Evolutionary conservation across 2,797 vertebrate genomes (phyloP).

Genomic region (Eremophila alpestris): DNA sequence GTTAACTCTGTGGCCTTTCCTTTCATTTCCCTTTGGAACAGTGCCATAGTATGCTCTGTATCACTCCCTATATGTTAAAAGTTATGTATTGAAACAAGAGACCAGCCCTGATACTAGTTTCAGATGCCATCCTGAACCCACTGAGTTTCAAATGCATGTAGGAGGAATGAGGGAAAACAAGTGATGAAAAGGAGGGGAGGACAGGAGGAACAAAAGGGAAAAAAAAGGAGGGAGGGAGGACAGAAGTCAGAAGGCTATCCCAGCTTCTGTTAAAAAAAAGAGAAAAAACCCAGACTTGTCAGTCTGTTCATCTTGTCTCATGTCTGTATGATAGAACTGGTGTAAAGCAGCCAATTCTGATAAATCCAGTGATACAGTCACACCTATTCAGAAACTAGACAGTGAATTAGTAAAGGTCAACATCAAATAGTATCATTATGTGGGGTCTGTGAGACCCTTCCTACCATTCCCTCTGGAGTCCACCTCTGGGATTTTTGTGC

Average conservation of each 20-base stretch:
- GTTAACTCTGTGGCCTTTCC: neutral
- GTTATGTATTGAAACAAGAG: neutral
- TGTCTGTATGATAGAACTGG: neutral
- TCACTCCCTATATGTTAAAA: neutral
- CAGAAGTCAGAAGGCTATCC: neutral
- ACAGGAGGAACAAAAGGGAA: neutral
- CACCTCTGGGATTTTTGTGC: neutral
- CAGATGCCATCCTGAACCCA: neutral
- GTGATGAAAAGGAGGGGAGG: neutral
- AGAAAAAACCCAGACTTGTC: neutral
- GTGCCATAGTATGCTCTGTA: neutral
- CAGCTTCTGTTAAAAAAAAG: neutral
- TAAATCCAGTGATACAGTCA: neutral
- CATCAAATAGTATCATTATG: neutral
- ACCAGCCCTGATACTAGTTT: neutral
- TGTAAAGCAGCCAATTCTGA: neutral
- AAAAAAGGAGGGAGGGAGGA: neutral
- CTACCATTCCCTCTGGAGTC: neutral
- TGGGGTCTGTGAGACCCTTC: neutral
- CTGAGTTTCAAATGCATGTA: neutral
- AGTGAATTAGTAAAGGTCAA: neutral
- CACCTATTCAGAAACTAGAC: neutral
- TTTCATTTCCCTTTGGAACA: neutral
- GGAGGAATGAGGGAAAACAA: neutral
- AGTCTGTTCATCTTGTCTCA: neutral